Evolutionary conservation across 2,888 invertebrate species (phyloP), one percentile per base, ranked within the genome.

Genomic region (Cistogaster globosa): DNA sequence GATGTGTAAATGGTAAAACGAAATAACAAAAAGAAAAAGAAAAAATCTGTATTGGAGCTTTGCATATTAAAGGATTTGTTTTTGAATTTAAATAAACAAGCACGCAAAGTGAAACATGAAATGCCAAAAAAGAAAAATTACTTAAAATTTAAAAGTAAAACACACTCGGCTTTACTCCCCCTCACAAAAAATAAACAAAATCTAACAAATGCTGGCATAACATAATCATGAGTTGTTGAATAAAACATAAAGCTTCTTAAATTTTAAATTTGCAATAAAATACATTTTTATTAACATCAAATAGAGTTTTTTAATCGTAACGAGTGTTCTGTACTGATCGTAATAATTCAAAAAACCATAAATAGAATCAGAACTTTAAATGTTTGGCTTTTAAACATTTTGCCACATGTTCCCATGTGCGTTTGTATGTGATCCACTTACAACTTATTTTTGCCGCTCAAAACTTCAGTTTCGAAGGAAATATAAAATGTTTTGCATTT

Each of bases 21-120:
- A 68, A 74, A 74, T 63, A 68, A 65, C 78, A 76, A 12, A 36
- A 68, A 51, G 12, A 42, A 42, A 42, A 32, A 22, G 1, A 45
- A 62, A 51, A 48, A 63, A 63, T 18, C 26, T 48, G 36, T 51
- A 65, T 32, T 20, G n/a, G 36, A 67, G 71, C 77, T 85, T 81
- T 85, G 74, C 84, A 85, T 85, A 74, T 74, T 81, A 74, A 82
- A 69, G 80, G 80, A 84, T 79, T 84, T 79, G 69, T 45, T 74
- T 69, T 32, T 58, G 69, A 81, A 75, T 75, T 26, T 26, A 4
- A 26, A 26, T 26, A 4, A 26, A 26, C 1, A 76, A 79, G 71
- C 74, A 74, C 26, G 38, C 48, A 60, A 65, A 48, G 45, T 32
- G 11, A 63, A 68, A 67, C n/a, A 57, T 32, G 20, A 55, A 42